These are phyloP conservation scores for Hydropsyche betteni DNA, from an alignment of 2,888 invertebrate species.

Conservation along the genomic window DNA sequence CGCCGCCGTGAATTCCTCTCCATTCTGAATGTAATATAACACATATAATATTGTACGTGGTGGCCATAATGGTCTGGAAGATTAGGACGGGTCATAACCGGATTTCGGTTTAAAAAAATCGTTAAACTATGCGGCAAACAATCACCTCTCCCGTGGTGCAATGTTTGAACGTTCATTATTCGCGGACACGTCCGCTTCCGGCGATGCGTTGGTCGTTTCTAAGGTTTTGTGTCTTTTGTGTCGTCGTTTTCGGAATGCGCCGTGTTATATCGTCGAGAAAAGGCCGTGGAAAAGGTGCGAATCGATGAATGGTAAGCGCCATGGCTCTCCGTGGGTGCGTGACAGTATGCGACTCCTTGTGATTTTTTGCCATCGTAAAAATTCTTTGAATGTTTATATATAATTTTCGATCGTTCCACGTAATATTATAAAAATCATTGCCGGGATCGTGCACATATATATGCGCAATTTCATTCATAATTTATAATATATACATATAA, in stretches of 20 bases:
- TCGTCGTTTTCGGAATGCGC: background rate
- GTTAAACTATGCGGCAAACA: conserved; percentile 16
- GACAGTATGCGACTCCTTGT: conserved; percentile 1
- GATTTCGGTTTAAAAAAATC: conserved; percentile 32
- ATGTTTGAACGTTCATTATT: conserved; percentile 43
- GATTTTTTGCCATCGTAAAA: too few species aligned
- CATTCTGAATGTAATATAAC: background rate
- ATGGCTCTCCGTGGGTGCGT: conserved; percentile 1
- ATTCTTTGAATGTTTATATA: too few species aligned
- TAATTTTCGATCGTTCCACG: too few species aligned
- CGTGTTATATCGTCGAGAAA: conserved; percentile 2
- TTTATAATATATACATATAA: too few species aligned
- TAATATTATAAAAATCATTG: too few species aligned
- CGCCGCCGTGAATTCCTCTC: conserved; percentile 49
- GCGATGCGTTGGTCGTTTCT: conserved; percentile 12
- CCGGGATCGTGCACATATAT: too few species aligned
- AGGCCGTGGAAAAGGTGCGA: background rate
- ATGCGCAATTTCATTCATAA: too few species aligned
- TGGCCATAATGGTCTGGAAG: conserved; percentile 44
- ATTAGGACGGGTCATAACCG: conserved; percentile 39
- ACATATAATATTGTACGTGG: conserved; percentile 37
- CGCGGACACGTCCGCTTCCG: conserved; percentile 49
- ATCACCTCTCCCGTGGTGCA: background rate
- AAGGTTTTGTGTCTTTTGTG: background rate
- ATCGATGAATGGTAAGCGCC: conserved; percentile 20